Evolutionary conservation across 2,113 vertebrate species (phyloP), one percentile per base, ranked within the genome.

Genomic region (Phaethornis superciliosus): DNA sequence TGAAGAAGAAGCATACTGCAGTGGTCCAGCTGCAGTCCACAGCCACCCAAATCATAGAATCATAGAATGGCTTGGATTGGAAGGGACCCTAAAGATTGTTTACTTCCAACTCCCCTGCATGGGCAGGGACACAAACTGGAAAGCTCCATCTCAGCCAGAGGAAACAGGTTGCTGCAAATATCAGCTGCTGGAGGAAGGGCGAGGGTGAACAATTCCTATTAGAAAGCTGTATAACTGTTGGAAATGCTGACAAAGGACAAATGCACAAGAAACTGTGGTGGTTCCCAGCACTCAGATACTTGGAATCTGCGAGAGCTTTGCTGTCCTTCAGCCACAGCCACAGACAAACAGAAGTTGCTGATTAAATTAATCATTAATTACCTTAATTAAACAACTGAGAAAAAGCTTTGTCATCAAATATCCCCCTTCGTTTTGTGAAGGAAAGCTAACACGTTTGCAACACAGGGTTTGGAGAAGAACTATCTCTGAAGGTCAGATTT

Each of bases 291-390:
- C 59, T 46, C 49, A 72, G 37, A 60, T 26, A 47, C 21, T 88
- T 42, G 84, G 44, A 88, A 70, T 24, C 46, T 87, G 87, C 67
- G 60, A 62, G 9, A 72, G 15, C 54, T 90, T 88, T 93, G 18
- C 65, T 90, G 83, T 81, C 83, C 83, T 95, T 94, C 89, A 94
- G 81, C 74, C 46, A 76, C 67, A 65, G 70, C 28, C 54, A 87
- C 24, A 0, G 0, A 62, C 70, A 87, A 87, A 64, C 4, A 94
- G 70, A 95, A 94, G 93, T 51, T 77, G 74, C 58, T 85, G 84
- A 89, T 77, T 14, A 90, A 94, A 92, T 76, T 76, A 91, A 92
- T 91, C 81, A 84, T 87, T 90, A 94, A 78, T 91, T 92, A 46
- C 68, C 91, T 82, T 92, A 89, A 92, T 92, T 93, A 89, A 95